A percentile compares a stretch with the other conserved stretches of the same genome.
Conservation (phyloP, 2,113 vertebrate genomes). For the Oenanthe melanoleuca region DNA sequence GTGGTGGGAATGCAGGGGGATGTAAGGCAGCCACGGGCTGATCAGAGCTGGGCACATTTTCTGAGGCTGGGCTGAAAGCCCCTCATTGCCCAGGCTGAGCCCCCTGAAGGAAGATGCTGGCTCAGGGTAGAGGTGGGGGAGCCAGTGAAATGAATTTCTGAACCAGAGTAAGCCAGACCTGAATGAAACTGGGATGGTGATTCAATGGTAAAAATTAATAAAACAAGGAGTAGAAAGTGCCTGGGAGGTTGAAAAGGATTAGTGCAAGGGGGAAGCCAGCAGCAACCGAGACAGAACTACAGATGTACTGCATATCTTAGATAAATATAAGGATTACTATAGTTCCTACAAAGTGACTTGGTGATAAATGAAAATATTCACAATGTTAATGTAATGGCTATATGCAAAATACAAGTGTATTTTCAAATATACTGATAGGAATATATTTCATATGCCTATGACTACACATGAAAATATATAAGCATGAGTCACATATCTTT, state of each 20-base stretch:
- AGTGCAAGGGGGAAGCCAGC: background rate
- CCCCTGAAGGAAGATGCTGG: background rate
- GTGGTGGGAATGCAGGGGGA: background rate
- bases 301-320: background rate
- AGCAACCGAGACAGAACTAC: background rate
- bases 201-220: background rate
- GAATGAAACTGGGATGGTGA: background rate
- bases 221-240: background rate
- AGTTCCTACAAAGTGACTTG: background rate
- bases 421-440: background rate
- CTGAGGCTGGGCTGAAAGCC: background rate
- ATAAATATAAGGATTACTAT: background rate
- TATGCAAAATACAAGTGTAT: background rate
- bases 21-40: background rate
- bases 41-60: background rate
- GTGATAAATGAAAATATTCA: background rate
- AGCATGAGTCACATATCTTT: background rate
- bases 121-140: too few relatives aligned
- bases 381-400: background rate
- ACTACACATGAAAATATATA: background rate
- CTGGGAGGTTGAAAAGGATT: background rate
- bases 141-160: background rate
- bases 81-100: accelerated
- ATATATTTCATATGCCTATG: background rate
- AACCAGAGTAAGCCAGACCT: background rate